phyloP scores from a whole-genome alignment of 1,140 invertebrate species.

The Notospermus geniculatus region DNA sequence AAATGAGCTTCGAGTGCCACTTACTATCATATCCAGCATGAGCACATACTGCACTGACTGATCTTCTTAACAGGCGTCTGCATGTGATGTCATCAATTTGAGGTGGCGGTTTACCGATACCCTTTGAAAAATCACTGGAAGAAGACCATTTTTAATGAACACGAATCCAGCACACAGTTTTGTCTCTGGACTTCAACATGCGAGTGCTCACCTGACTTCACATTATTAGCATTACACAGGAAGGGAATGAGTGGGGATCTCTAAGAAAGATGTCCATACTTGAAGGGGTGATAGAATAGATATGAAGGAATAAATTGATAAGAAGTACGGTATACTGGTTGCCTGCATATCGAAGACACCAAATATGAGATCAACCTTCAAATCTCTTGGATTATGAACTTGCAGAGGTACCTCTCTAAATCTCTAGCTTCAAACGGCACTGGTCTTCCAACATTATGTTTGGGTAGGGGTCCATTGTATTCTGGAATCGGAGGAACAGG shows the following conservation, averaged over 20 bases:
- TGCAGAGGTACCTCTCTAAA: conserved; percentile 32
- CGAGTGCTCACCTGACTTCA: too few relatives aligned
- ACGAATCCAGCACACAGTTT: conserved; percentile 8
- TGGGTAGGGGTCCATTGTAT: conserved; percentile 27
- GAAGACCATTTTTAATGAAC: conserved; percentile 10
- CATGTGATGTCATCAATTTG: conserved; percentile 34
- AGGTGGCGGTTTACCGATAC: conserved; percentile 34
- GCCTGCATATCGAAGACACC: too few relatives aligned
- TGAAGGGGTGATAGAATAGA: background rate
- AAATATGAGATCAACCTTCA: too few relatives aligned
- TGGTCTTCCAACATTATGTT: conserved; percentile 21
- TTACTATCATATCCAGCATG: conserved; percentile 50
- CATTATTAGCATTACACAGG: too few relatives aligned
- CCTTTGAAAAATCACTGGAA: conserved; percentile 44
- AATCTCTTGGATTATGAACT: too few relatives aligned
- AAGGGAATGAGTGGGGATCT: background rate
- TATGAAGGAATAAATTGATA: background rate
- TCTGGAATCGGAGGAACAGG: conserved; percentile 35
- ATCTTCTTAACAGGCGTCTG: conserved; percentile 35
- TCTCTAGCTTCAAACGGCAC: conserved; percentile 29
- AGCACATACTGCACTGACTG: conserved; percentile 45
- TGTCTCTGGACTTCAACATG: too few relatives aligned
- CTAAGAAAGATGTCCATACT: background rate
- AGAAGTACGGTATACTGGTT: too few relatives aligned
- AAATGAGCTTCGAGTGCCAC: too few relatives aligned